Base-by-base conservation (phyloP, 2,888 invertebrate genomes). In the Acrobasis suavella region DNA sequence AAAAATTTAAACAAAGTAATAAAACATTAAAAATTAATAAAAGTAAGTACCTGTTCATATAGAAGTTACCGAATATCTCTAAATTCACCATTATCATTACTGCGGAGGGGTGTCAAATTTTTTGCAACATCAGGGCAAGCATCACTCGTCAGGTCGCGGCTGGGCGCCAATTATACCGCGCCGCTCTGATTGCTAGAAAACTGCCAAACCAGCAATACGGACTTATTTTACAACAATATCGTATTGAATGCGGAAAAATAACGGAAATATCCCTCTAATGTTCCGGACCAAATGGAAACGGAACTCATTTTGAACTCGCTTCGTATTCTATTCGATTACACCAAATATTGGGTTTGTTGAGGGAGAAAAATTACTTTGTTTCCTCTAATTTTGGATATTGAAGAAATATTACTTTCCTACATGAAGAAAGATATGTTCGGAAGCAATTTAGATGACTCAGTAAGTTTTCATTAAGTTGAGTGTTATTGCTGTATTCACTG, bases 111-210 rank as follows among this genome's bases (percentile, higher is more conserved):
- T 66, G 66, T 68, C 65, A 67, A 69, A 65, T 62, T 71, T 75
- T 81, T 80, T 80, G 80, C 75, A 72, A 76, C 77, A 81, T 83
- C 84, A 83, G 79, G 83, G 83, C 32, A 32, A 78, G 86, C 87
- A 87, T 85, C 79, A 78, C 82, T 89, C 84, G 85, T 87, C 87
- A 87, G 80, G 69, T 70, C 81, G 71, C 87, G 72, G 83, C 78
- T 79, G 88, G 87, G 82, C 80, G 86, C 86, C 89, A 89, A 87
- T 89, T 87, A 88, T 82, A 72, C 74, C 76, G 76, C 77, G 78
- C 81, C 82, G 83, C 82, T 76, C 77, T 86, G 84, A 86, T 86
- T 86, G 83, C 76, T 72, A 77, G 80, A 83, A 82, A 80, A 75
- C 75, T 73, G 77, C 66, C 72, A 71, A 56, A 42, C 17, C 73